Evolutionary conservation across 2,113 vertebrate species (phyloP), one percentile per base, ranked within the genome.

Genomic region (Epinephelus cyanopodus): DNA sequence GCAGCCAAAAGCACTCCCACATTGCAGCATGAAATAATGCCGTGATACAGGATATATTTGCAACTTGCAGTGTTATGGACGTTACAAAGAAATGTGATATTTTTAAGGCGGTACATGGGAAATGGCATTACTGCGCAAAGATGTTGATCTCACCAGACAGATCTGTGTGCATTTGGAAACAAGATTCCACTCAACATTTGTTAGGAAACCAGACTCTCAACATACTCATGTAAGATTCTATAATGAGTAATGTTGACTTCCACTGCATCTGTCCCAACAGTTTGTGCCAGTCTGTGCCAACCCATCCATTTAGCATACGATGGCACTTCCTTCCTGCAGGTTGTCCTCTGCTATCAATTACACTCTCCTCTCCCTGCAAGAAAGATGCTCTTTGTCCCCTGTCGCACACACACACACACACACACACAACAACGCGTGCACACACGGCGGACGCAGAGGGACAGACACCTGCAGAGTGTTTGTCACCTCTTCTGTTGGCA

Each of bases 391-490:
- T 88, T 87, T 92, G 90, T 91, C 84, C 87, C 79, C 77, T 37
- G 45, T 63, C 42, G 13, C 21, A 14, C 75, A 69, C 78, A 74
- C 47, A 29, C 27, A 27, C 27, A 27, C 27, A 27, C 27, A 29
- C 27, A 29, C 81, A 83, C 81, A 83, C 77, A 66, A 25, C 47
- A 56, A 70, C 48, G 6, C 5, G 18, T 15, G 0, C 82, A 50
- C 76, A 87, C 77, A 60, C 60, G 2, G 27, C 1, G 63, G 81
- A 86, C 84, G 67, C 89, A 85, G 79, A 89, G 90, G 92, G 89
- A 93, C 88, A 89, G 92, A 92, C 93, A 94, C 93, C 93, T 94
- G 92, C 92, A 87, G 92, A 91, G 88, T 90, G 91, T 93, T 94
- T 94, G 93, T 93, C 93, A 93, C 92, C 91, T 92, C 89, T 85